A percentile compares a stretch with the other conserved stretches of the same genome.
These are phyloP conservation scores for Coregonus sp. DNA, from an alignment of 2,797 vertebrate species.

Conservation along the genomic window DNA sequence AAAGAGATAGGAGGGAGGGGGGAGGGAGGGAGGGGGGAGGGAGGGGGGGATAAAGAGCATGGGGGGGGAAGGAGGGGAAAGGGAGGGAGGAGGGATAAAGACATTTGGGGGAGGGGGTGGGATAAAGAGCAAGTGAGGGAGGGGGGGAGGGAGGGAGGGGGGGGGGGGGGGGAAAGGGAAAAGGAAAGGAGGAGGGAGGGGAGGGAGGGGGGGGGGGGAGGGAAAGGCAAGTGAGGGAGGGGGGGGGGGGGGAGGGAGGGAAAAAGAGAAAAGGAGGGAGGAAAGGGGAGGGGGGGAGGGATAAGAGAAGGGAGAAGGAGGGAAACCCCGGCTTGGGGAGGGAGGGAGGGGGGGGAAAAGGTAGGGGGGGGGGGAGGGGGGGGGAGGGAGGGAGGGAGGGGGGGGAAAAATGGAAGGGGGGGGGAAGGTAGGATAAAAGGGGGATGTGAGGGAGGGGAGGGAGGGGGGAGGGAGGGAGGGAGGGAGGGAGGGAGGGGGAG, in stretches of 20 bases:
- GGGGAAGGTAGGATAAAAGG: neutral
- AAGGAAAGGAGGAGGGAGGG: too few species aligned
- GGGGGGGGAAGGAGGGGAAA: too few species aligned
- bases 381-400: neutral
- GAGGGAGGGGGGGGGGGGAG: neutral
- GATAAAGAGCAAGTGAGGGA: too few species aligned
- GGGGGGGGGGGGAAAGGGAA: slow-evolving; percentile 9
- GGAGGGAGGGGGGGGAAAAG: neutral
- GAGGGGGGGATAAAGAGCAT: too few species aligned
- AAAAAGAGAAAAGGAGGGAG: neutral
- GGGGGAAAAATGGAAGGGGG: neutral
- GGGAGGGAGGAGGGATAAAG: too few species aligned
- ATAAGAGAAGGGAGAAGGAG: neutral
- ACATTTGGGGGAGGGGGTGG: too few species aligned
- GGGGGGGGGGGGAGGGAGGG: neutral
- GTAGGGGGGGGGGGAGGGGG: neutral
- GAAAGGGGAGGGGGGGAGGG: neutral
- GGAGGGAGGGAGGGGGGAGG: too few species aligned
- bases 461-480: too few species aligned
- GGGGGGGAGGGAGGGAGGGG: slow-evolving; percentile 14
- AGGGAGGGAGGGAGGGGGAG: too few species aligned
- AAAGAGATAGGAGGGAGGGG: too few species aligned
- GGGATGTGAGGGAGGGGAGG: neutral
- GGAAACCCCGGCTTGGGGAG: neutral
- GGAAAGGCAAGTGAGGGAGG: neutral